These are phyloP conservation scores for Vireo griseus DNA, from an alignment of 2,797 vertebrate genomes.

Conservation along the genomic window DNA sequence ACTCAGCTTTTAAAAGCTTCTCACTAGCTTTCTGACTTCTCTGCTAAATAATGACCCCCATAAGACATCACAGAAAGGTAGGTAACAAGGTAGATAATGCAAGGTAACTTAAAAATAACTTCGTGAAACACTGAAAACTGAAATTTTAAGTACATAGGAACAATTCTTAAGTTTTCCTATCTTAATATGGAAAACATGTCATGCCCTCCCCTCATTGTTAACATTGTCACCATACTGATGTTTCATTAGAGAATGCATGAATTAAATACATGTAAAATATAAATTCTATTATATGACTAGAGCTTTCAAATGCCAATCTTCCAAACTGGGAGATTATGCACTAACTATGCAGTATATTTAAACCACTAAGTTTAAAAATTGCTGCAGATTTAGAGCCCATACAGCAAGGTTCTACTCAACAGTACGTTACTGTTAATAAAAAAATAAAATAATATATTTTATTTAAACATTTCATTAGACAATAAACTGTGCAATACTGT, in stretches of 20 bases:
- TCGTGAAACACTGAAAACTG: neutral
- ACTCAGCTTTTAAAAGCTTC: neutral
- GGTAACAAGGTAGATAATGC: neutral
- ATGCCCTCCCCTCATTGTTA: neutral
- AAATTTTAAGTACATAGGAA: neutral
- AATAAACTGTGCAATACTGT: neutral
- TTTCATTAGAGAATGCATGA: neutral
- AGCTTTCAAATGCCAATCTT: neutral
- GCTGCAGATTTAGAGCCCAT: neutral
- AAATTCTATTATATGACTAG: neutral
- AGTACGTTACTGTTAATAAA: neutral
- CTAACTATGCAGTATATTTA: neutral
- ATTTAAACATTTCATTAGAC: neutral
- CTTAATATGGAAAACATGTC: neutral
- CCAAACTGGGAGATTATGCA: neutral
- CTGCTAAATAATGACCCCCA: neutral
- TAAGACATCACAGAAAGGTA: neutral
- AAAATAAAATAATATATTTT: neutral
- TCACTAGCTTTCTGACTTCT: neutral
- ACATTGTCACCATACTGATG: neutral
- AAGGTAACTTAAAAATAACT: neutral
- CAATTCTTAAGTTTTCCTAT: neutral
- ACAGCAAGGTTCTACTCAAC: neutral
- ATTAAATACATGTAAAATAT: neutral
- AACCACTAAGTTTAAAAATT: neutral